A percentile compares a stretch with the other conserved stretches of the same genome.
phyloP scores from a whole-genome alignment of 2,797 vertebrate genomes.

The Ispidina picta region DNA sequence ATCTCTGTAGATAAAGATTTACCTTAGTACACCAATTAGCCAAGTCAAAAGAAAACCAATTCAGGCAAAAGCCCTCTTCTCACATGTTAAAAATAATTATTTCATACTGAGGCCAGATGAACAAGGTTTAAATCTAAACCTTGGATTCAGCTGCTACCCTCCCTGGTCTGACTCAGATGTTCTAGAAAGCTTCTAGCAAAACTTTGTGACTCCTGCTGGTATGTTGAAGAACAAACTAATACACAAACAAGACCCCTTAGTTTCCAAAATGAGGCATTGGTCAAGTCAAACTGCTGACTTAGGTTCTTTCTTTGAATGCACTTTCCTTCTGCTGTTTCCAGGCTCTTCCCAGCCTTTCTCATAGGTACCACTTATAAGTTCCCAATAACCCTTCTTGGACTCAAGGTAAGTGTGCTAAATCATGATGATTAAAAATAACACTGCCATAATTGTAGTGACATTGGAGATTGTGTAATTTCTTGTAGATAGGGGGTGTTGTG shows the following conservation, averaged over 20 bases:
- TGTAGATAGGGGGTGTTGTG: neutral
- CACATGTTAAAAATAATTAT: neutral
- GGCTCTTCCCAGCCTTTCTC: neutral
- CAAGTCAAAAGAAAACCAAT: neutral
- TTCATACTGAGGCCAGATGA: neutral
- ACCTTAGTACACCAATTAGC: neutral
- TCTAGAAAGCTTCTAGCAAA: slow-evolving; percentile 1
- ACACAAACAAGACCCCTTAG: neutral
- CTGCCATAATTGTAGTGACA: neutral
- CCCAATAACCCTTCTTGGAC: neutral
- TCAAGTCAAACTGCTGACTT: neutral
- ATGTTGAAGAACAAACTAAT: neutral
- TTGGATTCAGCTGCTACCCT: neutral
- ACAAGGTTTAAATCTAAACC: neutral
- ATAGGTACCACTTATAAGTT: accelerated
- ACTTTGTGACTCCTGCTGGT: neutral
- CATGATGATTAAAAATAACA: neutral
- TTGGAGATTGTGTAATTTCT: slow-evolving; percentile 27
- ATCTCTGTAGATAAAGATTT: neutral
- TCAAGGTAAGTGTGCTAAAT: accelerated
- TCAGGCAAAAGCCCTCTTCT: neutral
- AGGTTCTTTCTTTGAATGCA: neutral
- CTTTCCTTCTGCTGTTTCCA: accelerated
- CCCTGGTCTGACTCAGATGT: neutral
- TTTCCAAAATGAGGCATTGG: neutral